Conservation (phyloP, 2,797 vertebrate genomes). For the Pelobates cultripes region DNA sequence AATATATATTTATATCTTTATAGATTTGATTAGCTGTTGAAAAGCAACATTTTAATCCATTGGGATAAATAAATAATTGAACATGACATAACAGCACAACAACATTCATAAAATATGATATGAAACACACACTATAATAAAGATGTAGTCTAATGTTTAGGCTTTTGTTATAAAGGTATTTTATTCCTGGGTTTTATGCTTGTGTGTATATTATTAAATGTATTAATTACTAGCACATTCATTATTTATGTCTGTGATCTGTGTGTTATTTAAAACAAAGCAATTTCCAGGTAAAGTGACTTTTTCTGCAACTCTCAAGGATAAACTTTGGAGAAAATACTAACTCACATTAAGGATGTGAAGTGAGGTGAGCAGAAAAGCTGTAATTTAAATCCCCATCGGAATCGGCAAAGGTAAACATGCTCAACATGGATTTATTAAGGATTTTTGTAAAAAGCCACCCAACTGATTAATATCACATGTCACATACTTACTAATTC, state of each 20-base stretch:
- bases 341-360: neutral
- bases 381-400: neutral
- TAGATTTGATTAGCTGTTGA: constrained; percentile 17
- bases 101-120: constrained; percentile 9
- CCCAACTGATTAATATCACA: no score
- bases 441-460: no score
- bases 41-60: neutral
- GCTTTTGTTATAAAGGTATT: neutral
- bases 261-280: neutral
- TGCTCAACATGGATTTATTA: no score
- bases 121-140: neutral
- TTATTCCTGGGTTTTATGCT: neutral
- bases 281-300: neutral
- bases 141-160: neutral
- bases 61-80: neutral
- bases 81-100: neutral
- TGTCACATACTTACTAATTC: no score
- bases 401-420: no score
- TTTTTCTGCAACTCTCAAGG: neutral
- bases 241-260: neutral
- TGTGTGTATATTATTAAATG: neutral
- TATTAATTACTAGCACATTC: neutral
- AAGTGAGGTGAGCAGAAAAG: neutral
- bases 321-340: neutral
- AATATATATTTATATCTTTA: constrained; percentile 12